Evolutionary conservation across 1,140 invertebrate species (phyloP).

Genomic region (Hyles vespertilio): DNA sequence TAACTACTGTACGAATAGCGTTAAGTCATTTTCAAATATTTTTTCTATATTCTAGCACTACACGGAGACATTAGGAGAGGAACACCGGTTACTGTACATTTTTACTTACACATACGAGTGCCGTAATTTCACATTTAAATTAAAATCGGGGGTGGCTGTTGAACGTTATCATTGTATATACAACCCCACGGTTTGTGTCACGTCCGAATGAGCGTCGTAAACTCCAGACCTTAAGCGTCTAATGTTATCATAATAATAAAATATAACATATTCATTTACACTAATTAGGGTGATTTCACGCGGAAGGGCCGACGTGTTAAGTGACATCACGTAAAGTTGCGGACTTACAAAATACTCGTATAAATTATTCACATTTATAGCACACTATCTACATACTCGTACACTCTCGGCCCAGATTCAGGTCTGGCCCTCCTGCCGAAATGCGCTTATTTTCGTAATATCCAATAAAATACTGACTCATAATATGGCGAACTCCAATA

Average conservation of each 20-base stretch:
- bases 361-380: constrained; percentile 75
- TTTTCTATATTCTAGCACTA: constrained; percentile 56
- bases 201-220: constrained; percentile 62
- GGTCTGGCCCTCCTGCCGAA: constrained; percentile 59
- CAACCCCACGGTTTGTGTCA: constrained; percentile 46
- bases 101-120: constrained; percentile 42
- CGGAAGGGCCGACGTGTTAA: constrained; percentile 56
- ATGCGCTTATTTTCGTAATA: constrained; percentile 56
- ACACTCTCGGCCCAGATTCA: constrained; percentile 61
- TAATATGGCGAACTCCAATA: constrained; percentile 71
- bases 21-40: constrained; percentile 44
- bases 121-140: constrained; percentile 52
- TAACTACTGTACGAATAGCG: constrained; percentile 51
- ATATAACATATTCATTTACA: constrained; percentile 65
- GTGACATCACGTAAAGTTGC: constrained; percentile 71
- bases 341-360: constrained; percentile 73
- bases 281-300: constrained; percentile 46
- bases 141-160: constrained; percentile 42
- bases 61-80: constrained; percentile 67
- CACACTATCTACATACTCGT: constrained; percentile 67
- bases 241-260: constrained; percentile 63
- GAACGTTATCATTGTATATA: constrained; percentile 52
- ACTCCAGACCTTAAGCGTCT: constrained; percentile 51
- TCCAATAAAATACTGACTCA: constrained; percentile 74
- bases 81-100: constrained; percentile 72